A percentile compares a stretch with the other conserved stretches of the same genome.
phyloP scores from a whole-genome alignment of 2,113 vertebrate genomes.

The Hemiprocne comata region DNA sequence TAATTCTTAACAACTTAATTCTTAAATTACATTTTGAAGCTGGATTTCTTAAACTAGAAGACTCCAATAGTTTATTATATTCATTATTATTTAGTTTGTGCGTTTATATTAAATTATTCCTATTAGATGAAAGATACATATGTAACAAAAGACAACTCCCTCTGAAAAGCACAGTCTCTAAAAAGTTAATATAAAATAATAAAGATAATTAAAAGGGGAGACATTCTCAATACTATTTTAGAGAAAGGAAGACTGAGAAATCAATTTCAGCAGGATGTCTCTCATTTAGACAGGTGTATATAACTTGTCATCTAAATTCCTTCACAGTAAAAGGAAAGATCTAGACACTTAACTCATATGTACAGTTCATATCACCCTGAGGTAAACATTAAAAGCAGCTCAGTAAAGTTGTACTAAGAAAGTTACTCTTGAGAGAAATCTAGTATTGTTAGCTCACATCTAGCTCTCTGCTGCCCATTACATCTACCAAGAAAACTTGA shows the following conservation, averaged over 20 bases:
- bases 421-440: neutral
- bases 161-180: neutral
- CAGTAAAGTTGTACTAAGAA: neutral
- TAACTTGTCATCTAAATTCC: neutral
- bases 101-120: neutral
- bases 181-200: neutral
- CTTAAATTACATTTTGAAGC: neutral
- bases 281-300: neutral
- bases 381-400: neutral
- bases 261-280: neutral
- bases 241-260: neutral
- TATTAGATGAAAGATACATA: neutral
- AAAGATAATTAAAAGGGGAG: neutral
- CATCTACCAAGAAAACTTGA: neutral
- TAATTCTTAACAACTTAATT: neutral
- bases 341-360: neutral
- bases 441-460: neutral
- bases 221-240: neutral
- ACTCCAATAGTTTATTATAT: neutral
- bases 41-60: neutral
- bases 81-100: neutral
- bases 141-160: neutral
- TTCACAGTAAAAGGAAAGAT: neutral
- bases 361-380: neutral
- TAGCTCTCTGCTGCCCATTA: neutral